These are phyloP conservation scores for Brachylomia viminalis DNA, from an alignment of 2,888 invertebrate species.

Conservation along the genomic window DNA sequence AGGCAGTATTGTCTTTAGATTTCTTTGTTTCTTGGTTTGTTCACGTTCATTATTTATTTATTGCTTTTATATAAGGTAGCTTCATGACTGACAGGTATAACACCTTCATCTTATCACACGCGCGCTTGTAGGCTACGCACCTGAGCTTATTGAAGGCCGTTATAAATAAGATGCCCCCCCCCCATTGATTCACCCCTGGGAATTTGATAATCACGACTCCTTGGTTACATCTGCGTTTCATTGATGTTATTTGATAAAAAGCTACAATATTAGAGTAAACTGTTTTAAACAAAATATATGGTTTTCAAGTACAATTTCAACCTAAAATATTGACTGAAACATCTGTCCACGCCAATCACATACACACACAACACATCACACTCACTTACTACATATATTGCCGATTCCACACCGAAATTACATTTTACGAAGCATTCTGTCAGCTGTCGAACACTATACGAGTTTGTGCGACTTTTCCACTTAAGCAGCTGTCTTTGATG, in stretches of 20 bases:
- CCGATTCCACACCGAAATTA: not conserved
- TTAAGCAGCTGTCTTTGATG: slow-evolving; percentile 31
- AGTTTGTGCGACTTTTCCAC: slow-evolving; percentile 39
- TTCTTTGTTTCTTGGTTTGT: not conserved
- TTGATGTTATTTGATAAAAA: too few species aligned
- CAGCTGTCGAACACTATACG: slow-evolving; percentile 24
- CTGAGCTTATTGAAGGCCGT: not conserved
- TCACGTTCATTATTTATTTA: not conserved
- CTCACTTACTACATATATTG: not conserved
- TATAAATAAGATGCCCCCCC: too few species aligned
- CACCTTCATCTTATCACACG: not conserved
- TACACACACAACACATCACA: too few species aligned
- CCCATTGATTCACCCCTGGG: not conserved
- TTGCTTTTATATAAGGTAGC: too few species aligned
- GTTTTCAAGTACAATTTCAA: not conserved
- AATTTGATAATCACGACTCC: not conserved
- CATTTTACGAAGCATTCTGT: slow-evolving; percentile 16
- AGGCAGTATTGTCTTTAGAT: too few species aligned
- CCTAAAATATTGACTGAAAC: not conserved
- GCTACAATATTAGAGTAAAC: not conserved
- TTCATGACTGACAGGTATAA: too few species aligned
- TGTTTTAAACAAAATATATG: not conserved
- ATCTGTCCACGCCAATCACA: not conserved
- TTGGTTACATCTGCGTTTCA: too few species aligned
- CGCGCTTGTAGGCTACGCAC: not conserved